Evolutionary conservation across 1,140 invertebrate species (phyloP).

Genomic region (Penaeus indicus): DNA sequence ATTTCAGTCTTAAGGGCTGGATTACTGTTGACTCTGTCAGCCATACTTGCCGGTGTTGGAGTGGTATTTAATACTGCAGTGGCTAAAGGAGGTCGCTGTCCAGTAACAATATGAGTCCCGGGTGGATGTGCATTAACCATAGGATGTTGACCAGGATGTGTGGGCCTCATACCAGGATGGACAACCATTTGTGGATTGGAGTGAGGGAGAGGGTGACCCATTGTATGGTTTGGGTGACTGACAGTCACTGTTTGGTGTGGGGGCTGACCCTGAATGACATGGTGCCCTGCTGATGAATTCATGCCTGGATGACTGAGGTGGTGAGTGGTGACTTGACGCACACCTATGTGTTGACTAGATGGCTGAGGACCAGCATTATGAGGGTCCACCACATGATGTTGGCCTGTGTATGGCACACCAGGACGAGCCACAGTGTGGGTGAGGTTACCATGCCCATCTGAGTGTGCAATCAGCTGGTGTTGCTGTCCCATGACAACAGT

Average conservation of each 20-base stretch:
- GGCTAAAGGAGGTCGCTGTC: slow-evolving; percentile 34
- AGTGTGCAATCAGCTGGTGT: slow-evolving; percentile 41
- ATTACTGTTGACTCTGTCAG: slow-evolving; percentile 55
- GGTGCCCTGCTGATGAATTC: slow-evolving; percentile 45
- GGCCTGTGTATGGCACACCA: slow-evolving; percentile 39
- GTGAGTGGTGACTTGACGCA: slow-evolving; percentile 54
- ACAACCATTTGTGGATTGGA: slow-evolving; percentile 39
- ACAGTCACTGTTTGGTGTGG: slow-evolving; percentile 41
- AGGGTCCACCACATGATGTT: slow-evolving; percentile 33
- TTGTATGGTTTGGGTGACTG: slow-evolving; percentile 41
- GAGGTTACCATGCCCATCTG: slow-evolving; percentile 43
- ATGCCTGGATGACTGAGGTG: slow-evolving; percentile 52
- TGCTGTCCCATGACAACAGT: slow-evolving; percentile 52
- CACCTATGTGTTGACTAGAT: slow-evolving; percentile 53
- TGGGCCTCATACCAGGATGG: slow-evolving; percentile 48
- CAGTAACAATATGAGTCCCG: slow-evolving; percentile 42
- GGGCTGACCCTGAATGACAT: slow-evolving; percentile 48
- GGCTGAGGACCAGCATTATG: slow-evolving; percentile 32
- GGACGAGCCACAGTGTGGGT: slow-evolving; percentile 42
- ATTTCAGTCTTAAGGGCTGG: slow-evolving; percentile 60
- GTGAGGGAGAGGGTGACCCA: slow-evolving; percentile 35
- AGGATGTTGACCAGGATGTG: slow-evolving; percentile 54
- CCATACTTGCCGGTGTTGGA: slow-evolving; percentile 50
- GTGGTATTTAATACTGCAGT: slow-evolving; percentile 22
- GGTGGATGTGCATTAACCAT: slow-evolving; percentile 43